These are phyloP conservation scores for Gymnoscelis rufifasciata DNA, from an alignment of 2,888 invertebrate species.

Conservation along the genomic window DNA sequence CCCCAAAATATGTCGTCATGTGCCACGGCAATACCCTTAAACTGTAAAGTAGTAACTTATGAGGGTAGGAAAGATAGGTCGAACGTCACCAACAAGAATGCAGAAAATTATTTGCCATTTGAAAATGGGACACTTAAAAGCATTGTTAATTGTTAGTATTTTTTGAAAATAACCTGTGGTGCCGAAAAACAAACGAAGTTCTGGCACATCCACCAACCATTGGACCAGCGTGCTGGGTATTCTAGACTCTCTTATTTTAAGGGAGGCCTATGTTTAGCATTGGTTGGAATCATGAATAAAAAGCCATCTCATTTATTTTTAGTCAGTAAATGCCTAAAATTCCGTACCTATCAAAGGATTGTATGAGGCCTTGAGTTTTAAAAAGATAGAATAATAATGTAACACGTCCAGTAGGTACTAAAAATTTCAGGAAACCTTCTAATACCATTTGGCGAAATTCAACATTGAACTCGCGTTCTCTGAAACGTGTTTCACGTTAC, in stretches of 20 bases:
- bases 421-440: conserved; percentile 9
- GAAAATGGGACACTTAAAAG: conserved; percentile 17
- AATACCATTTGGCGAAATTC: conserved; percentile 18
- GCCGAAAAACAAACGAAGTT: too few relatives aligned
- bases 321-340: too few relatives aligned
- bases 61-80: conserved; percentile 15
- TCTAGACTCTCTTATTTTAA: too few relatives aligned
- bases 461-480: conserved; percentile 37
- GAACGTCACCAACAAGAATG: conserved; percentile 21
- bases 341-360: too few relatives aligned
- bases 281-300: too few relatives aligned
- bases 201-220: too few relatives aligned
- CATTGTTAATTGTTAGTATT: too few relatives aligned
- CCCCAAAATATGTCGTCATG: too few relatives aligned
- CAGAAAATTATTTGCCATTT: conserved; percentile 20
- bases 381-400: background rate
- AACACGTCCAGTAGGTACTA: background rate
- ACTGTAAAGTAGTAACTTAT: conserved; percentile 43
- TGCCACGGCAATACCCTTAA: background rate
- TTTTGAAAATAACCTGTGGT: too few relatives aligned
- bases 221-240: too few relatives aligned
- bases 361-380: background rate
- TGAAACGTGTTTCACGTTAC: conserved; percentile 54
- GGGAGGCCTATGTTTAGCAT: too few relatives aligned
- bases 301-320: too few relatives aligned